These are phyloP conservation scores for Crocodylus rhombifer DNA, from an alignment of 2,797 vertebrate species.

Conservation along the genomic window DNA sequence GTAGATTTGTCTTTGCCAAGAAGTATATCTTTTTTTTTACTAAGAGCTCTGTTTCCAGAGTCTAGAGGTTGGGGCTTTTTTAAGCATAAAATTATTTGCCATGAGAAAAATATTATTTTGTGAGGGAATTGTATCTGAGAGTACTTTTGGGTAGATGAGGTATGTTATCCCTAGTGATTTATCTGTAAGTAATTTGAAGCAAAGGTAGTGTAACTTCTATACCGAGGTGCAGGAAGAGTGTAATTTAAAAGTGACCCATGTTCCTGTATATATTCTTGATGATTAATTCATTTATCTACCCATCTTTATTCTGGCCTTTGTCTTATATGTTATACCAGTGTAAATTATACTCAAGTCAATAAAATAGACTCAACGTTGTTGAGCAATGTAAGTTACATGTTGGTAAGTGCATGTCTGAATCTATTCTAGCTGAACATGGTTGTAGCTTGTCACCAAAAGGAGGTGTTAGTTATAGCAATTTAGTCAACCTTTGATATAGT, in stretches of 20 bases:
- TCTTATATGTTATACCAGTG: background rate
- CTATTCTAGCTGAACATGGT: conserved; percentile 19
- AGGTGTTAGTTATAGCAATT: conserved; percentile 13
- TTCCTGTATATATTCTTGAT: background rate
- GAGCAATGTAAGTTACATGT: conserved; percentile 13
- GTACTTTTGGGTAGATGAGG: background rate
- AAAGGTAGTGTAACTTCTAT: conserved; percentile 1
- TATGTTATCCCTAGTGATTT: background rate
- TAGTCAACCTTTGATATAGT: background rate
- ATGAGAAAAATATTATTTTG: background rate
- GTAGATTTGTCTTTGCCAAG: background rate
- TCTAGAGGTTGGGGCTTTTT: background rate
- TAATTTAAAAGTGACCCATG: background rate
- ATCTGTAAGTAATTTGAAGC: background rate
- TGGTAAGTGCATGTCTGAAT: conserved; percentile 19
- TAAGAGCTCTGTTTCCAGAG: background rate
- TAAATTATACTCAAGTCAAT: conserved; percentile 16
- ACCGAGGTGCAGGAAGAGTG: background rate
- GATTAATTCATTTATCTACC: conserved; percentile 7
- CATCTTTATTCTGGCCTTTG: background rate
- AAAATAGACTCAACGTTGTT: background rate
- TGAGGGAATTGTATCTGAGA: background rate
- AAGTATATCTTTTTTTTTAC: background rate
- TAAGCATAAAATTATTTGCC: background rate
- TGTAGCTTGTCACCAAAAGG: conserved; percentile 35